Percentiles rank a stretch among this genome's conserved stretches.
Evolutionary conservation across 2,113 vertebrate species (phyloP).

Genomic region (Psittacara wagleri): DNA sequence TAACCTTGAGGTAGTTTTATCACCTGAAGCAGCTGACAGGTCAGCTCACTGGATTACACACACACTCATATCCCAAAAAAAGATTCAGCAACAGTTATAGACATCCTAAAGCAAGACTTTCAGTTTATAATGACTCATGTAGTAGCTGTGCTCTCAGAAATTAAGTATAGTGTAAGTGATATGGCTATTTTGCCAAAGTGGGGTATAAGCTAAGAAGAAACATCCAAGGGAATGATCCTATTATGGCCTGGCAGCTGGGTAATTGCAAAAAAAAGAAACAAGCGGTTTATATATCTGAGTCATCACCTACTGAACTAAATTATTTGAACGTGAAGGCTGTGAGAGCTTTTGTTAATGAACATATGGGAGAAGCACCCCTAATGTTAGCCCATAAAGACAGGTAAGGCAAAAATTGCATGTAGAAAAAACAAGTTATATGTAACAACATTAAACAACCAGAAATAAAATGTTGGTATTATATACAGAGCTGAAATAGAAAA

Average conservation of each 20-base stretch:
- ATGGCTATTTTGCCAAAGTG: not conserved
- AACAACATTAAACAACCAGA: not conserved
- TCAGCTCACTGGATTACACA: not conserved
- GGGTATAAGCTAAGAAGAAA: conserved; percentile 16
- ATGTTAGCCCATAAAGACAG: not conserved
- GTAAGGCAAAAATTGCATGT: not conserved
- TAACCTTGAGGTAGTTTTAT: not conserved
- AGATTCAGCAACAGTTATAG: not conserved
- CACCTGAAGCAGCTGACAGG: conserved; percentile 24
- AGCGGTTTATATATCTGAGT: conserved; percentile 37
- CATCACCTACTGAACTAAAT: conserved; percentile 27
- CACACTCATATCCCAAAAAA: not conserved
- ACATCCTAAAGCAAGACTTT: conserved; percentile 19
- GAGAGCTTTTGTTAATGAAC: conserved; percentile 26
- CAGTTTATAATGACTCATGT: conserved; percentile 31
- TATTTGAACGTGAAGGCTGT: not conserved
- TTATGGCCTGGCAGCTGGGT: conserved; percentile 27
- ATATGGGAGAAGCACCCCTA: not conserved
- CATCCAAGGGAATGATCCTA: conserved; percentile 22
- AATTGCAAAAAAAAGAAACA: conserved; percentile 9
- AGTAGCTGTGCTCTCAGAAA: conserved; percentile 8
- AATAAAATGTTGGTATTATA: not conserved
- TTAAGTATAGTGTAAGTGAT: conserved; percentile 13
- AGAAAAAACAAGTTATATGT: not conserved
- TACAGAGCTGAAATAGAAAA: not conserved